phyloP scores from a whole-genome alignment of 2,113 vertebrate genomes.

The Forbesichthys papilliferus region DNA sequence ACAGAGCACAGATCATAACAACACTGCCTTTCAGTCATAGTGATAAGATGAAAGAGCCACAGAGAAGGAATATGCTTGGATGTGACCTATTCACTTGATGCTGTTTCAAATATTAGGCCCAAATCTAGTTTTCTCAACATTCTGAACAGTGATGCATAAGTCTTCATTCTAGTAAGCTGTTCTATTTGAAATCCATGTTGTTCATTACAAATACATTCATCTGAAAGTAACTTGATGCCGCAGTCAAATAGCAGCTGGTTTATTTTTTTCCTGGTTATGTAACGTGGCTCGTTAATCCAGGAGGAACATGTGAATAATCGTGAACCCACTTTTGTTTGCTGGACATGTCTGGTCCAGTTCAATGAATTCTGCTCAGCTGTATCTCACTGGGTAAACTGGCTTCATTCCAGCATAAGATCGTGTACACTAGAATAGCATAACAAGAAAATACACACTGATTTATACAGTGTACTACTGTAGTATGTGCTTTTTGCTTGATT shows the following conservation, averaged over 20 bases:
- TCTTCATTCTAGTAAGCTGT: too few species aligned
- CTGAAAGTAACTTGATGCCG: neutral
- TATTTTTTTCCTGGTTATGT: constrained; percentile 10
- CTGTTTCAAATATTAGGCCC: neutral
- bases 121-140: neutral
- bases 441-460: neutral
- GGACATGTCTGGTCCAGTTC: neutral
- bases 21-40: constrained; percentile 21
- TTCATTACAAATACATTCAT: neutral
- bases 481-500: too few species aligned
- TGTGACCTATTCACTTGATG: neutral
- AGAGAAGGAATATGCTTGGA: constrained; percentile 2
- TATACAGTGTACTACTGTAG: too few species aligned
- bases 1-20: constrained; percentile 14
- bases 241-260: neutral
- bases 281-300: neutral
- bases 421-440: neutral
- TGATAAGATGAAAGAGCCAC: neutral
- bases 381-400: neutral
- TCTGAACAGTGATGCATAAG: neutral
- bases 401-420: neutral
- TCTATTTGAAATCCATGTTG: neutral
- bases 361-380: neutral
- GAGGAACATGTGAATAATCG: neutral
- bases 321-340: neutral